Conservation (phyloP, 1,140 invertebrate genomes). For the Megathymus violae region DNA sequence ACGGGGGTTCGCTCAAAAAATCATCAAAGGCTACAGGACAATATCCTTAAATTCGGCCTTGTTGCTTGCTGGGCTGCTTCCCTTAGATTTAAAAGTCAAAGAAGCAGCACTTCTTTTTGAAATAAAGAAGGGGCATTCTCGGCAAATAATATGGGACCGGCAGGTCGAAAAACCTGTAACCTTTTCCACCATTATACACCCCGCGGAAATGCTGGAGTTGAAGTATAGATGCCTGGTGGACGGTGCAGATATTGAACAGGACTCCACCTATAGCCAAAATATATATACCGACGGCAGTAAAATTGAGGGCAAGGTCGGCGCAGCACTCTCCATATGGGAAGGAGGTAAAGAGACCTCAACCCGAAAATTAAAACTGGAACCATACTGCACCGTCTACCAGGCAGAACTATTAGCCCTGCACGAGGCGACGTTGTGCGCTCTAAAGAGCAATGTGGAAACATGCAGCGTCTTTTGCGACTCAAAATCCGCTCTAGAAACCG, state of each 20-base stretch:
- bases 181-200: no score
- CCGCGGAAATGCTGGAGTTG: no score
- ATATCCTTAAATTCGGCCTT: no score
- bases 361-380: conserved; percentile 22
- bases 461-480: conserved; percentile 35
- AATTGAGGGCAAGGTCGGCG: conserved; percentile 40
- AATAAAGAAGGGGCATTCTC: neutral
- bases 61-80: no score
- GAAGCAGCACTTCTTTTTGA: no score
- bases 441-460: neutral
- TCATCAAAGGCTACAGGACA: no score
- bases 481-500: conserved; percentile 19
- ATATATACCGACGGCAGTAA: neutral
- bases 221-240: conserved; percentile 6
- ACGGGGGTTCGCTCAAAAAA: no score
- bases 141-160: neutral
- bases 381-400: conserved; percentile 43
- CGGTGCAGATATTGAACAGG: neutral
- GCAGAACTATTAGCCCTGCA: conserved; percentile 38
- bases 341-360: conserved; percentile 23
- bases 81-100: no score
- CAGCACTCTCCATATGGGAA: conserved; percentile 39
- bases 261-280: no score
- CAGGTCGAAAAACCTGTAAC: conserved; percentile 11
- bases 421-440: neutral